Percentiles rank a stretch among this genome's conserved stretches.
These are phyloP conservation scores for Nematolebias whitei DNA, from an alignment of 2,113 vertebrate genomes.

Conservation along the genomic window DNA sequence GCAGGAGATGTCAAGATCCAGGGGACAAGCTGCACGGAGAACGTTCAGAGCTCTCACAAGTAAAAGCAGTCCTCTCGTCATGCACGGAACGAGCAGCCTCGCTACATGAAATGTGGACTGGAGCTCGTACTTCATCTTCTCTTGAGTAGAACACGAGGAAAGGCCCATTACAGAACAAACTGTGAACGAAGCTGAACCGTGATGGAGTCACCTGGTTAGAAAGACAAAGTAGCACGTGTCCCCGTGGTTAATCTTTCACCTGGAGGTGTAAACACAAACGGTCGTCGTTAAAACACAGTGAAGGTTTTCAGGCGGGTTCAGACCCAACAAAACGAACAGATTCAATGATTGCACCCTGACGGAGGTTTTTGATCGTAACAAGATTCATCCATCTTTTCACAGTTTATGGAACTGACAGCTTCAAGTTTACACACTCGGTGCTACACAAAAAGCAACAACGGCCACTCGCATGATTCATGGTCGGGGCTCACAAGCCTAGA, in stretches of 20 bases:
- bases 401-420: slow-evolving; percentile 24
- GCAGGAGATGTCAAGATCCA: slow-evolving; percentile 35
- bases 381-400: slow-evolving; percentile 5
- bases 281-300: neutral
- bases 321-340: slow-evolving; percentile 11
- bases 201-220: slow-evolving; percentile 12
- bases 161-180: slow-evolving; percentile 1
- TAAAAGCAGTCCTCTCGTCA: slow-evolving; percentile 18
- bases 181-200: slow-evolving; percentile 17
- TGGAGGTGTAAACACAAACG: slow-evolving; percentile 7
- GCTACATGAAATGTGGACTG: slow-evolving; percentile 34
- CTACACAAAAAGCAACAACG: too few relatives aligned
- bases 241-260: slow-evolving; percentile 4
- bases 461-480: slow-evolving; percentile 2
- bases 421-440: too few relatives aligned
- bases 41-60: neutral
- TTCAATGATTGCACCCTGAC: neutral
- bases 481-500: slow-evolving; percentile 3
- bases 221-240: neutral
- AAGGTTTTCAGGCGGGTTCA: slow-evolving; percentile 17
- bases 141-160: slow-evolving; percentile 31
- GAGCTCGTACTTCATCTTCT: slow-evolving; percentile 19
- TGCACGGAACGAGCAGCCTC: slow-evolving; percentile 1
- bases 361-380: neutral
- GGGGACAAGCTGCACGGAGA: slow-evolving; percentile 6